phyloP scores from a whole-genome alignment of 2,888 invertebrate genomes.

The Drosophila quinaria region DNA sequence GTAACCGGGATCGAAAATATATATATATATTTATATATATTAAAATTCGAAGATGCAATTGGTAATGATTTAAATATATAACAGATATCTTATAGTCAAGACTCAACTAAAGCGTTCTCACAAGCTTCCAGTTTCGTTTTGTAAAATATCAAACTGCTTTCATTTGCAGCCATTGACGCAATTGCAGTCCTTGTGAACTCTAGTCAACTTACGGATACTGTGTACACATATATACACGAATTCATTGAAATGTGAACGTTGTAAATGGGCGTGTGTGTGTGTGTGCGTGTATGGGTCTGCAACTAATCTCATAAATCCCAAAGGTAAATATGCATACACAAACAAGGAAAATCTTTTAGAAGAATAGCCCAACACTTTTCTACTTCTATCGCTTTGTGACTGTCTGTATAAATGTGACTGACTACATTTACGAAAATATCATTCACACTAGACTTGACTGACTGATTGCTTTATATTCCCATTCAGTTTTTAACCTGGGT shows the following conservation, averaged over 20 bases:
- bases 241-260: not conserved
- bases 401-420: not conserved
- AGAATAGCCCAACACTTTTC: conserved; percentile 70
- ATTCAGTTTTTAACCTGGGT: conserved; percentile 54
- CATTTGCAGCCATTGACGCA: conserved; percentile 63
- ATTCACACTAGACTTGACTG: conserved; percentile 24
- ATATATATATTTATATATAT: too few species aligned
- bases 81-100: not conserved
- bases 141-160: conserved; percentile 66
- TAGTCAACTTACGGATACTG: conserved; percentile 18
- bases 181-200: conserved; percentile 2
- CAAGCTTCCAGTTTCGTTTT: conserved; percentile 51
- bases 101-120: not conserved
- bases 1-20: too few species aligned
- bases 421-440: conserved; percentile 43
- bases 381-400: conserved; percentile 29
- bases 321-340: conserved; percentile 76
- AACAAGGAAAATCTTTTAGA: conserved; percentile 72
- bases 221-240: not conserved
- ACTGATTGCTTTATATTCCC: conserved; percentile 65
- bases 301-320: conserved; percentile 79
- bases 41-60: not conserved
- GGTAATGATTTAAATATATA: not conserved
- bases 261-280: not conserved
- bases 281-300: conserved; percentile 35